These are phyloP conservation scores for Chlorocebus sabaeus DNA, from an alignment of 2,113 vertebrate species.

Conservation along the genomic window DNA sequence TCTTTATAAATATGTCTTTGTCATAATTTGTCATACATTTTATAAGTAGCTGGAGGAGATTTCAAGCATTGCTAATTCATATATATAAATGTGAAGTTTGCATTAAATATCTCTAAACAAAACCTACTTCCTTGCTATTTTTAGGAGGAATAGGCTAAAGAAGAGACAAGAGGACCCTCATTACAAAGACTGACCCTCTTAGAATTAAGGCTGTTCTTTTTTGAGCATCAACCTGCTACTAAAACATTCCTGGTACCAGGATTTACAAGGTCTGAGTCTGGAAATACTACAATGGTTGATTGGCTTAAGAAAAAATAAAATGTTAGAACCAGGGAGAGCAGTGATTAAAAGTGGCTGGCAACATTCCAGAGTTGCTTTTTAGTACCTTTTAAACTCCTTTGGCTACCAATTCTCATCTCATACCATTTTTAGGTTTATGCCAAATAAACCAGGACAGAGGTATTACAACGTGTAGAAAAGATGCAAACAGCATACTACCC, in stretches of 20 bases:
- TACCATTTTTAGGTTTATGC: constrained; percentile 34
- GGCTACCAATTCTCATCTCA: constrained; percentile 41
- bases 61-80: constrained; percentile 44
- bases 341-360: constrained; percentile 50
- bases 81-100: constrained; percentile 66
- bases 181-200: constrained; percentile 49
- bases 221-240: constrained; percentile 37
- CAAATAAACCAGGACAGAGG: constrained; percentile 18
- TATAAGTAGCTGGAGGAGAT: constrained; percentile 51
- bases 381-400: constrained; percentile 46
- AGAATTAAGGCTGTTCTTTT: constrained; percentile 60
- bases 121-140: constrained; percentile 52
- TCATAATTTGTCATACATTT: constrained; percentile 60
- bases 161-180: constrained; percentile 33
- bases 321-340: constrained; percentile 27
- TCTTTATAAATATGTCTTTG: constrained; percentile 39
- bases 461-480: neutral
- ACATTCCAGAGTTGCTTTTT: constrained; percentile 50
- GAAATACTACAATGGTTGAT: constrained; percentile 57
- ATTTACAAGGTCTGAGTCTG: constrained; percentile 41
- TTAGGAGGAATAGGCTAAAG: constrained; percentile 35
- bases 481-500: neutral
- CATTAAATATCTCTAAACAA: constrained; percentile 58
- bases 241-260: constrained; percentile 2
- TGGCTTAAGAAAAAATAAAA: constrained; percentile 57